Percentiles rank a stretch among this genome's conserved stretches.
phyloP scores from a whole-genome alignment of 92 coral and sea anemone species.

The Anthopleura xanthogrammica region DNA sequence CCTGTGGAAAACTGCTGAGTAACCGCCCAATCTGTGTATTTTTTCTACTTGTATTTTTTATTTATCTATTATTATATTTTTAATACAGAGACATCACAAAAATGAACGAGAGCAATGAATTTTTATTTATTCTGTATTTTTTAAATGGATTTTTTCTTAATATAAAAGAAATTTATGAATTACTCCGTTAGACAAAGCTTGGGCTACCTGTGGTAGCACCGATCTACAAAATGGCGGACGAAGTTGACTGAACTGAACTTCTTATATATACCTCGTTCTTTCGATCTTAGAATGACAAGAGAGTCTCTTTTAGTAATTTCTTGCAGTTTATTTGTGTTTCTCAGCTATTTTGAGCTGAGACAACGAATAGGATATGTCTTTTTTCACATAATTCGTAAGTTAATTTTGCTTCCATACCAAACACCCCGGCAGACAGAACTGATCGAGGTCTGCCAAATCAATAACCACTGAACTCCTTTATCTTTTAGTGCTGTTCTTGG shows the following conservation, averaged over 20 bases:
- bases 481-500: not conserved
- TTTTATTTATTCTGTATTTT: too few species aligned
- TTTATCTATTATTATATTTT: too few species aligned
- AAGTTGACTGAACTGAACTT: not conserved
- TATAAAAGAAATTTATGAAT: too few species aligned
- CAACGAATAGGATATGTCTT: conserved; percentile 57
- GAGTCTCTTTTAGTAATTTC: conserved; percentile 52
- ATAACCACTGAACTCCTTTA: not conserved
- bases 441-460: too few species aligned
- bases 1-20: too few species aligned
- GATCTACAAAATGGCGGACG: conserved; percentile 2
- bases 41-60: too few species aligned
- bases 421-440: too few species aligned
- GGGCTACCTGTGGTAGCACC: not conserved
- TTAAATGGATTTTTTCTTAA: too few species aligned
- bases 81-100: too few species aligned
- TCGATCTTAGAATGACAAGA: conserved; percentile 11
- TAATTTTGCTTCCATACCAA: not conserved
- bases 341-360: conserved; percentile 52
- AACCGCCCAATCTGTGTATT: too few species aligned
- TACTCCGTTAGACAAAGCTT: too few species aligned
- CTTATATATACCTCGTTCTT: not conserved
- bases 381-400: conserved; percentile 68
- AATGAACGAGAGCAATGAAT: too few species aligned
- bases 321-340: conserved; percentile 53